Evolutionary conservation across 2,113 vertebrate species (phyloP), one percentile per base, ranked within the genome.

Genomic region (Prolemur simus): DNA sequence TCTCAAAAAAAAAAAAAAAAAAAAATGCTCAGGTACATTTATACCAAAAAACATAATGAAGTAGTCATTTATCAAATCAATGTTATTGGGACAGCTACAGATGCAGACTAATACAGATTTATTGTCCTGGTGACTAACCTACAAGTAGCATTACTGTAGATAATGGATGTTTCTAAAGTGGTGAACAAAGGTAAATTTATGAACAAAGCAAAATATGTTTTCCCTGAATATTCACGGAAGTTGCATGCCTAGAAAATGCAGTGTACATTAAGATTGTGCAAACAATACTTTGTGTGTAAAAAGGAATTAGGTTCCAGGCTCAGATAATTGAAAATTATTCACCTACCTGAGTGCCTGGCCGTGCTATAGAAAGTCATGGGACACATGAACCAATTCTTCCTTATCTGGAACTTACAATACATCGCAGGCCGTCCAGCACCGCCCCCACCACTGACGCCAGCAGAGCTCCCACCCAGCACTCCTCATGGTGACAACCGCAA

Each of bases 221-320:
- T 93, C 83, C 56, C 86, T 87, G 81, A 56, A 34, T 76, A 89
- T 94, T 87, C 58, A 66, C 49, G 39, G 71, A 77, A 89, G 52
- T 73, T 77, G 29, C 71, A 66, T 74, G 87, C 76, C 37, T 64
- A 77, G 78, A 89, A 91, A 76, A 74, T 47, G 49, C 32, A 56
- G 1, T 60, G 29, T 17, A 1, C 68, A 64, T 78, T 54, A 64
- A 60, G 32, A 81, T 68, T 42, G 8, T 84, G 47, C 56, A 58
- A 84, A 39, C 45, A 84, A 29, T n/a, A 68, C 47, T 87, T 80
- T 68, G 15, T 39, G 32, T 45, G 5, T 74, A 49, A 49, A 94
- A 45, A 84, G 39, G 64, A 93, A 39, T 60, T 66, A 10, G 63
- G 5, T 58, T 85, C 58, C 27, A 71, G 45, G 69, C 64, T 85